Evolutionary conservation across 2,888 invertebrate genomes (phyloP).

Genomic region (Leptinotarsa haldemani): DNA sequence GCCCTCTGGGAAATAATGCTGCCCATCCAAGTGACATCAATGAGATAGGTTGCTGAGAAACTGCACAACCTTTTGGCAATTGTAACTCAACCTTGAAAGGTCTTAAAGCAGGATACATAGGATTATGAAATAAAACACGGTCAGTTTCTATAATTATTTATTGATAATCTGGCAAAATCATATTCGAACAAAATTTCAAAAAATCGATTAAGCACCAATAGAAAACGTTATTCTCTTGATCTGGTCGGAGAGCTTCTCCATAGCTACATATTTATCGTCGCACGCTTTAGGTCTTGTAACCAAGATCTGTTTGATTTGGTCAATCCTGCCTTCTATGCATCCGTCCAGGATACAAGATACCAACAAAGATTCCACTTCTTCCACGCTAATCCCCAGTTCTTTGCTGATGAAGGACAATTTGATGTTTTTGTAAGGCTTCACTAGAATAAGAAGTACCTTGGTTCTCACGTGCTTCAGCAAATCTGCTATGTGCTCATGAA

Average conservation of each 20-base stretch:
- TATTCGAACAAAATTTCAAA: slow-evolving; percentile 25
- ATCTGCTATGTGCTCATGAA: slow-evolving; percentile 96
- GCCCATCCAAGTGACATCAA: too few species aligned
- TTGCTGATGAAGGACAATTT: slow-evolving; percentile 96
- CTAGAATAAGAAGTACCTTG: slow-evolving; percentile 93
- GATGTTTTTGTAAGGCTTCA: slow-evolving; percentile 96
- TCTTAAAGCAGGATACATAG: neutral
- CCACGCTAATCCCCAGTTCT: slow-evolving; percentile 88
- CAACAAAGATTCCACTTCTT: slow-evolving; percentile 93
- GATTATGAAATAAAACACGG: neutral
- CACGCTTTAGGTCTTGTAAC: slow-evolving; percentile 75
- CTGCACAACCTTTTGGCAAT: too few species aligned
- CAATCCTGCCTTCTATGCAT: slow-evolving; percentile 86
- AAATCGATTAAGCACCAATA: slow-evolving; percentile 40
- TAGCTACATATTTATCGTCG: slow-evolving; percentile 86
- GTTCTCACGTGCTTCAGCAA: slow-evolving; percentile 93
- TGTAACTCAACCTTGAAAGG: too few species aligned
- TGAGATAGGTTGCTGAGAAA: neutral
- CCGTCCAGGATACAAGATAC: slow-evolving; percentile 97
- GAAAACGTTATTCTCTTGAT: slow-evolving; percentile 47
- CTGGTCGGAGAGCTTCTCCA: slow-evolving; percentile 91
- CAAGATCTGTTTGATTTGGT: slow-evolving; percentile 92
- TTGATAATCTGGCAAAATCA: slow-evolving; percentile 3
- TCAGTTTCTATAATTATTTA: neutral
- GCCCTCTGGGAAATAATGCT: too few species aligned